A percentile compares a stretch with the other conserved stretches of the same genome.
Evolutionary conservation across 2,113 vertebrate genomes (phyloP).

Genomic region (Carollia perspicillata): DNA sequence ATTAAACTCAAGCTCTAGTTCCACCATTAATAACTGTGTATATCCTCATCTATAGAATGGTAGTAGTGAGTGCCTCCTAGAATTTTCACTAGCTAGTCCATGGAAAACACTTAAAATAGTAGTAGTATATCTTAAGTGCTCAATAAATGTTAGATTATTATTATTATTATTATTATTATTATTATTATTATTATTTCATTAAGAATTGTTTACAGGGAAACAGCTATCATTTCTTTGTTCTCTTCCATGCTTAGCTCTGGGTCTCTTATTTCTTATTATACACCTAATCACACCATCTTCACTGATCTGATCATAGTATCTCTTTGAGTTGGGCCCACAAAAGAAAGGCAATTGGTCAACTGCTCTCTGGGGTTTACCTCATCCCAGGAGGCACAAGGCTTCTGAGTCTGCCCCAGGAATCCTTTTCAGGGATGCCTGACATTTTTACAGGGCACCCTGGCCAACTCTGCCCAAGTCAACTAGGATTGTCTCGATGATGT

Average conservation of each 20-base stretch:
- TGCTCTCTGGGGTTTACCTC: neutral
- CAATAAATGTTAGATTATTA: neutral
- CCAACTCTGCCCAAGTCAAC: constrained; percentile 32
- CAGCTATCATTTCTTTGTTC: neutral
- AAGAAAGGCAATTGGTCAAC: constrained; percentile 18
- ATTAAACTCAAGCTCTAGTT: constrained; percentile 8
- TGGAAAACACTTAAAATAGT: neutral
- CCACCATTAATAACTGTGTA: neutral
- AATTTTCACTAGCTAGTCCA: constrained; percentile 7
- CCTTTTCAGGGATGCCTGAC: neutral
- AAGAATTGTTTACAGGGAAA: constrained; percentile 25
- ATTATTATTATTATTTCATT: neutral
- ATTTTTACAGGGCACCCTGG: constrained; percentile 22
- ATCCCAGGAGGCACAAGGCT: neutral
- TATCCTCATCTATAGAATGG: neutral
- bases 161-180: neutral
- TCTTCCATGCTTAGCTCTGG: neutral
- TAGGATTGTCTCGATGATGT: constrained; percentile 20
- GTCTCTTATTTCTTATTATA: neutral
- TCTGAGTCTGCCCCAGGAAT: neutral
- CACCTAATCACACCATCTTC: neutral
- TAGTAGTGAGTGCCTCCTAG: neutral
- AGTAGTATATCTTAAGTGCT: neutral
- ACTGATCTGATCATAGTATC: constrained; percentile 28
- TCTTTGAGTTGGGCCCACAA: neutral